Evolutionary conservation across 2,113 vertebrate genomes (phyloP).

Genomic region (Silurus glanis): DNA sequence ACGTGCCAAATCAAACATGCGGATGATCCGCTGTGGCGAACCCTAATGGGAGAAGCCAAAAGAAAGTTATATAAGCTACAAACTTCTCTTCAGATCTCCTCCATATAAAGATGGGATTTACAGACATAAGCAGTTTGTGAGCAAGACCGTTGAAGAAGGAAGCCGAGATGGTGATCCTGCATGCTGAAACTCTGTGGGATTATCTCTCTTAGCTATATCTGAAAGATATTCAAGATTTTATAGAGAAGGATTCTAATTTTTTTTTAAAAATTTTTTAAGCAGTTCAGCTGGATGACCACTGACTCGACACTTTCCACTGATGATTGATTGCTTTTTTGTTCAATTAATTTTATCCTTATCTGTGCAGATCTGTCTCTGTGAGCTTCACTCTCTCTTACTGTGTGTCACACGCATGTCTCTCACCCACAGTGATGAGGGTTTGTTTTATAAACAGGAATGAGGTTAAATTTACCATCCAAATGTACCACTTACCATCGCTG

Average conservation of each 20-base stretch:
- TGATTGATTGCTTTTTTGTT: not conserved
- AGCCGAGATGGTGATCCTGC: not conserved
- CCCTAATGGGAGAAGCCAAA: too few species aligned
- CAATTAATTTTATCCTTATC: not conserved
- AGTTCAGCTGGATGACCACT: not conserved
- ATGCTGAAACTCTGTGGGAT: not conserved
- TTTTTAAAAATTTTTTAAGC: not conserved
- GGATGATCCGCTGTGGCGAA: too few species aligned
- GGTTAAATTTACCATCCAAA: not conserved
- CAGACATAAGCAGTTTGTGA: not conserved
- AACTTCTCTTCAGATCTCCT: too few species aligned
- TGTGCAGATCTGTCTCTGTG: not conserved
- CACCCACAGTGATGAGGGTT: not conserved
- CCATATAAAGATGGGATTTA: too few species aligned
- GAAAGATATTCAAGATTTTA: not conserved
- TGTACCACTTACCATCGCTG: not conserved
- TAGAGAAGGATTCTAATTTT: not conserved
- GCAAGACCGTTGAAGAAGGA: not conserved
- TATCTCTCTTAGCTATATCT: not conserved
- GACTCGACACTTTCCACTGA: not conserved
- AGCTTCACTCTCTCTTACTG: not conserved
- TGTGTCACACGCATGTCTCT: not conserved
- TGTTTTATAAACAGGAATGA: slow-evolving; percentile 10
- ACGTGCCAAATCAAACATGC: too few species aligned
- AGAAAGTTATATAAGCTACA: too few species aligned